Conservation (phyloP, 2,888 invertebrate genomes). For the Augiades crinisus region DNA sequence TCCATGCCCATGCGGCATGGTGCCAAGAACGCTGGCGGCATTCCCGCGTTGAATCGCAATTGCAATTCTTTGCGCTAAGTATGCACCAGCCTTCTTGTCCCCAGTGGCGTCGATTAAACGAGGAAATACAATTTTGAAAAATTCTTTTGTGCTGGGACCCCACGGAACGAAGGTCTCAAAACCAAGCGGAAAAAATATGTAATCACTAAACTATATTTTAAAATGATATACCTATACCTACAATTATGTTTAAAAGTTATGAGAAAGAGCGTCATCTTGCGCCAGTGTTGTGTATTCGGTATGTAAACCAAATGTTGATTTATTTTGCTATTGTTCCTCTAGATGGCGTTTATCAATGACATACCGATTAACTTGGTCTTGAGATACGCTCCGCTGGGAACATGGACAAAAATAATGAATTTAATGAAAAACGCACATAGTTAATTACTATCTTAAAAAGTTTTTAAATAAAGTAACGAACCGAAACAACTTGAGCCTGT, state of each 20-base stretch:
- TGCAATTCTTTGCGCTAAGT: too few species aligned
- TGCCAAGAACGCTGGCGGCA: too few species aligned
- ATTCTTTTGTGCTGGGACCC: too few species aligned
- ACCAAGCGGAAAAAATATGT: too few species aligned
- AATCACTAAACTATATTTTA: too few species aligned
- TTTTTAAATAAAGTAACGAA: constrained; percentile 59
- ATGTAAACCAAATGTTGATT: not conserved
- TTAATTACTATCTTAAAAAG: constrained; percentile 19
- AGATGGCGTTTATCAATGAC: constrained; percentile 8
- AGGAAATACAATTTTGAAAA: too few species aligned
- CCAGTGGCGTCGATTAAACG: too few species aligned
- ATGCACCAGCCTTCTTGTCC: too few species aligned
- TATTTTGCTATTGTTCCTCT: not conserved
- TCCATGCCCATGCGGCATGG: too few species aligned
- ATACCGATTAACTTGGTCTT: not conserved
- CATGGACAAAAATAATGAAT: constrained; percentile 5
- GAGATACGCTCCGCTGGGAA: not conserved
- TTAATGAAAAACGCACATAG: constrained; percentile 7
- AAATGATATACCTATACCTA: too few species aligned
- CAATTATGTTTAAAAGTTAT: not conserved
- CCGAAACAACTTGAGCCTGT: constrained; percentile 57
- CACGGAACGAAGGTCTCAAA: too few species aligned
- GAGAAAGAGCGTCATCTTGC: constrained; percentile 10
- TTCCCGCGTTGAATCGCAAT: too few species aligned
- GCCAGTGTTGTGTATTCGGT: not conserved